phyloP scores from a whole-genome alignment of 2,797 vertebrate genomes.

The Pelobates cultripes region DNA sequence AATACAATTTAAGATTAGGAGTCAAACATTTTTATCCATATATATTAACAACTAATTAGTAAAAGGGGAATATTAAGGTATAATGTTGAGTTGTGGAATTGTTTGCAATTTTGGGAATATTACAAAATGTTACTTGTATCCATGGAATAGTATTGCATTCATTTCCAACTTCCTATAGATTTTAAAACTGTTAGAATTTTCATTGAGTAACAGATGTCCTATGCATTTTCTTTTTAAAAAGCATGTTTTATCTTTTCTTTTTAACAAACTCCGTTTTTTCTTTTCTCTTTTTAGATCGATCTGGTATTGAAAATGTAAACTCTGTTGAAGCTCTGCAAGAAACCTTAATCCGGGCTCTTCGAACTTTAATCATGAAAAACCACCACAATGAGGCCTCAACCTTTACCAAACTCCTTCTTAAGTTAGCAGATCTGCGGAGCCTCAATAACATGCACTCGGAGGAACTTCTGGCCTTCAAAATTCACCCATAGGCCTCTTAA shows the following conservation, averaged over 20 bases:
- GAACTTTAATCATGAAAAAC: conserved; percentile 93
- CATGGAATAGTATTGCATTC: too few relatives aligned
- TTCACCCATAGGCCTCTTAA: conserved; percentile 80
- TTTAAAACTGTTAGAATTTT: too few relatives aligned
- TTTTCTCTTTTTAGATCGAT: conserved; percentile 81
- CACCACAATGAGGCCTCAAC: conserved; percentile 89
- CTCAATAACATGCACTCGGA: conserved; percentile 99
- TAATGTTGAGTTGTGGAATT: too few relatives aligned
- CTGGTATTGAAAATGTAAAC: conserved; percentile 90
- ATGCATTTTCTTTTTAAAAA: too few relatives aligned
- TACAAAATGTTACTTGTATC: too few relatives aligned
- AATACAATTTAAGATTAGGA: too few relatives aligned
- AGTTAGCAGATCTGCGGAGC: conserved; percentile 94
- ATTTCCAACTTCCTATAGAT: too few relatives aligned
- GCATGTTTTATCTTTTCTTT: not conserved
- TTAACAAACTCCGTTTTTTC: not conserved
- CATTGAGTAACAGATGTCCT: too few relatives aligned
- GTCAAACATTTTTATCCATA: too few relatives aligned
- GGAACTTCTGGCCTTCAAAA: conserved; percentile 96
- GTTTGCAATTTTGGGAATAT: too few relatives aligned
- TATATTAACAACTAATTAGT: too few relatives aligned
- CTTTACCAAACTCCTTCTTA: conserved; percentile 97
- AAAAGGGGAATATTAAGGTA: too few relatives aligned
- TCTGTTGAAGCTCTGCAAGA: conserved; percentile 95
- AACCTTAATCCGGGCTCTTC: conserved; percentile 90